Base-by-base conservation (phyloP, 2,797 vertebrate genomes). In the Pseudochirops cupreus region DNA sequence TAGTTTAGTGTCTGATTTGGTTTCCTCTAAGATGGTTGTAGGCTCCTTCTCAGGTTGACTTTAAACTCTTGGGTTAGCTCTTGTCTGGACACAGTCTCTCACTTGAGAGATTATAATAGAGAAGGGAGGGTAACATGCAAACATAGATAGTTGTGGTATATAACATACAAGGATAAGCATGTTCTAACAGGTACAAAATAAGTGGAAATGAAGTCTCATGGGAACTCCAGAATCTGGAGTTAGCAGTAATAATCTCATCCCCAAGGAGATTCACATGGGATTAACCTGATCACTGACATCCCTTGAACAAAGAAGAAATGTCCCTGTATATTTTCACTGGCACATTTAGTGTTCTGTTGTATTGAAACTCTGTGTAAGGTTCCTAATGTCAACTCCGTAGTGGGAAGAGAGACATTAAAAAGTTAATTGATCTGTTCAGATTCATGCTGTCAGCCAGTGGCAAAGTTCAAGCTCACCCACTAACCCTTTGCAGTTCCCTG, bases 391-490 rank as follows among this genome's bases (percentile, higher is more conserved):
- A 87, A 87, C 39, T 50, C 74, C n/a, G 50, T 87, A 87, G 74
- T 87, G 7, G 39, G 26, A 33, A 87, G 50, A 87, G 39, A 87
- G 74, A 87, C 74, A 87, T 87, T 87, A 87, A 87, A 87, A 87
- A 87, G 39, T 87, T 87, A 87, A 87, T 87, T 50, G 74, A 87
- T 87, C 74, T 87, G 39, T 50, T 87, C 74, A 87, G 9, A 87
- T 87, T 87, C 74, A 87, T 87, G 74, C 74, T 87, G 74, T 46
- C 21, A 87, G 39, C 2, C 39, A 87, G 74, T 87, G 24, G 74
- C 74, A 87, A 87, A 87, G 74, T 87, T 87, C 74, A 87, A 87
- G 74, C 74, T 87, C 74, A 26, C 74, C 74, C 39, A 87, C 74
- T 87, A 87, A 87, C 74, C 74, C 21, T 26, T 50, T 87, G 74